phyloP scores from a whole-genome alignment of 2,888 invertebrate species.

The Mythimna impura region DNA sequence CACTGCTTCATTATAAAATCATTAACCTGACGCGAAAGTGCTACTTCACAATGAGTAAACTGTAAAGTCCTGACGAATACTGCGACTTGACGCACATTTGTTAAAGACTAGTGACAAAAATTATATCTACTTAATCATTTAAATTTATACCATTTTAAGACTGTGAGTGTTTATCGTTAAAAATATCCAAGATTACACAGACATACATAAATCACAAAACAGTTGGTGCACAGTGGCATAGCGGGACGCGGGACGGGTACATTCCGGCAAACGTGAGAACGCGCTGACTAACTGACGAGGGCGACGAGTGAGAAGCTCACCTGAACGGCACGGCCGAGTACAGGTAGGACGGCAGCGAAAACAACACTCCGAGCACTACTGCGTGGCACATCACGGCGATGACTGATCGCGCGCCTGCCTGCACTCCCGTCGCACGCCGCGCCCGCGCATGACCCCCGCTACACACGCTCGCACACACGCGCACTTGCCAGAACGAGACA shows the following conservation, averaged over 20 bases:
- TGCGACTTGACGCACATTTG: conserved; percentile 4
- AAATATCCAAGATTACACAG: conserved; percentile 18
- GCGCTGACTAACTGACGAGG: conserved; percentile 1
- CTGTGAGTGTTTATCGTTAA: background rate
- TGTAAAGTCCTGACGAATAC: conserved; percentile 5
- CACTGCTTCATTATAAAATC: conserved; percentile 58
- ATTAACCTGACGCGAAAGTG: conserved; percentile 50
- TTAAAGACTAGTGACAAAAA: background rate
- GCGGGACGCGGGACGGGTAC: conserved; percentile 4
- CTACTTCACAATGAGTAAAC: conserved; percentile 41
- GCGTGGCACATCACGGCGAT: conserved; percentile 84
- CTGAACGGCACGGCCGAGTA: conserved; percentile 87
- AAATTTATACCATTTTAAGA: conserved; percentile 12
- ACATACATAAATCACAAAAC: conserved; percentile 7
- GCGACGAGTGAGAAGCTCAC: conserved; percentile 73
- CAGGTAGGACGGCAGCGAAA: conserved; percentile 85
- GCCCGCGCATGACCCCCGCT: conserved; percentile 46
- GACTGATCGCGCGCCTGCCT: conserved; percentile 58
- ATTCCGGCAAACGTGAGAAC: conserved; percentile 10
- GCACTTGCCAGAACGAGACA: conserved; percentile 51
- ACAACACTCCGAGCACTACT: conserved; percentile 85
- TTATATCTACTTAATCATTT: conserved; percentile 20
- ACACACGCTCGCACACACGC: conserved; percentile 25
- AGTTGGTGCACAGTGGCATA: conserved; percentile 2
- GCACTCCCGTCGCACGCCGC: conserved; percentile 35